Conservation (phyloP, 2,888 invertebrate genomes). For the Mesopsocus fuscifrons region DNA sequence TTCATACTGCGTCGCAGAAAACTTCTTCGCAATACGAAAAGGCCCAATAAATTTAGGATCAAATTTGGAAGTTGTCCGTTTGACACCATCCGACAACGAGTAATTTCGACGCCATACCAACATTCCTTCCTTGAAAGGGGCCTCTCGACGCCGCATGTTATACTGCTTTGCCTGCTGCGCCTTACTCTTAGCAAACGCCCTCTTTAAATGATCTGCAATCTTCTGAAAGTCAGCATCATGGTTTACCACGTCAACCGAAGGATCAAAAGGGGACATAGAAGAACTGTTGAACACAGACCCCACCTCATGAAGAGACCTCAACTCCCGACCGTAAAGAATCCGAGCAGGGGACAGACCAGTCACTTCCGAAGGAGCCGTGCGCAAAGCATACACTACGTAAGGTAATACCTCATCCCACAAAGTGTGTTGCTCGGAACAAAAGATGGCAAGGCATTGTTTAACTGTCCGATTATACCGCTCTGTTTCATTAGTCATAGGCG, state of each 20-base stretch:
- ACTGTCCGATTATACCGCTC: constrained; percentile 17
- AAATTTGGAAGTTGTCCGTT: neutral
- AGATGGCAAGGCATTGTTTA: constrained; percentile 16
- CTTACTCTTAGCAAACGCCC: too few relatives aligned
- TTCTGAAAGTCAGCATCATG: too few relatives aligned
- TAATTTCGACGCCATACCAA: neutral
- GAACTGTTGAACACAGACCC: too few relatives aligned
- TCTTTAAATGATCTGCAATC: too few relatives aligned
- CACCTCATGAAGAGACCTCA: too few relatives aligned
- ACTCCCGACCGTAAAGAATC: constrained; percentile 11
- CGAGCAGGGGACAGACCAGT: constrained; percentile 15
- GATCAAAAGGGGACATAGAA: too few relatives aligned
- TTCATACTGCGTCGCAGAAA: neutral
- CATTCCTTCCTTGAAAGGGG: neutral
- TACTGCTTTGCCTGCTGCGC: neutral
- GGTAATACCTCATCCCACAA: constrained; percentile 16
- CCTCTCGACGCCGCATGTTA: neutral
- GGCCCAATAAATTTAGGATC: neutral
- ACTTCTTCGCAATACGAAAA: neutral
- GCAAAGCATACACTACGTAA: constrained; percentile 16
- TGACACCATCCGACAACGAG: neutral
- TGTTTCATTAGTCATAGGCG: neutral
- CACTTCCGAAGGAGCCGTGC: constrained; percentile 15
- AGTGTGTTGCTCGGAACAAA: constrained; percentile 15
- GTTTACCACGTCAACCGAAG: too few relatives aligned